Conservation (phyloP, 2,113 vertebrate species). For the Phylloscopus trochilus region DNA sequence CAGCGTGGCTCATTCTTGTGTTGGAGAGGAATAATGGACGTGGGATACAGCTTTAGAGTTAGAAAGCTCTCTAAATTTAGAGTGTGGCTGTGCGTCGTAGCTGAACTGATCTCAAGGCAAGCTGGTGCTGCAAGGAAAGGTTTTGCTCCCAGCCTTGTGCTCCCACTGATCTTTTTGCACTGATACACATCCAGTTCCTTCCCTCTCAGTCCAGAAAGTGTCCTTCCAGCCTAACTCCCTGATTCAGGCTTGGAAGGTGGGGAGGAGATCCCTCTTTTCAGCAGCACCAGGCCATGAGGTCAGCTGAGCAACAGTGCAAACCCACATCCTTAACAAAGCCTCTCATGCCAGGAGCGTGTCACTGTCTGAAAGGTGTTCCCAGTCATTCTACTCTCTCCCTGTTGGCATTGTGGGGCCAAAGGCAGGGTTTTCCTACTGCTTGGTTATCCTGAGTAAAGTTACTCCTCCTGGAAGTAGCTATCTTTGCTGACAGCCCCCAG, state of each 20-base stretch:
- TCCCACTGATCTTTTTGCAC: not conserved
- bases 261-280: not conserved
- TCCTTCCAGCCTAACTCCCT: not conserved
- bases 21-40: not conserved
- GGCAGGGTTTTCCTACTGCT: not conserved
- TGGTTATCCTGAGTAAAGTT: not conserved
- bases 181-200: not conserved
- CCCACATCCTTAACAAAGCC: not conserved
- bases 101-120: not conserved
- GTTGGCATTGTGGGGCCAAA: not conserved
- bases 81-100: not conserved
- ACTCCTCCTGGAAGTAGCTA: not conserved
- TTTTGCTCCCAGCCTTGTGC: not conserved
- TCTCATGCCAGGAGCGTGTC: fast-evolving
- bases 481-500: not conserved
- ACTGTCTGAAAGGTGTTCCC: not conserved
- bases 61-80: constrained; percentile 34
- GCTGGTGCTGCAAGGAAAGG: not conserved
- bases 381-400: not conserved
- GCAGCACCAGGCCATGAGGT: not conserved
- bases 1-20: not conserved
- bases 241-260: not conserved
- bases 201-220: not conserved
- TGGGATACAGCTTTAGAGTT: not conserved
- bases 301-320: not conserved